Evolutionary conservation across 30 jellyfish, hydroid and myxozoan species (phyloP).

Genomic region (Aurelia aurita complex sp. Pacific): DNA sequence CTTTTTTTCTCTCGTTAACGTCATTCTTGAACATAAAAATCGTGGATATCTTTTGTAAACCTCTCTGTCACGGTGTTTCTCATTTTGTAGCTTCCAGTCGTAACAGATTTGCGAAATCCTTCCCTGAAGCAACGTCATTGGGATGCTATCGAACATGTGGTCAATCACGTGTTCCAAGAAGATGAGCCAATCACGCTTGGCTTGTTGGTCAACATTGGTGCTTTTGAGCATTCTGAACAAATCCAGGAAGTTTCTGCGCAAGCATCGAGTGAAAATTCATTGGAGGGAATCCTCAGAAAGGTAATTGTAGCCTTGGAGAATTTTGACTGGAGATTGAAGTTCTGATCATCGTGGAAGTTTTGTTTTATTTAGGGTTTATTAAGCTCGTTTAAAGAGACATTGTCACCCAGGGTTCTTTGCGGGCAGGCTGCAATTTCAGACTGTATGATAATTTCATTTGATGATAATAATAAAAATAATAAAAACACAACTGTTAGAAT

Average conservation of each 20-base stretch:
- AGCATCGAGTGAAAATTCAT: constrained; percentile 98
- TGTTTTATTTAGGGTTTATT: too few relatives aligned
- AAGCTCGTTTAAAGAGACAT: too few relatives aligned
- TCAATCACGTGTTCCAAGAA: constrained; percentile 73
- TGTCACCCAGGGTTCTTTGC: too few relatives aligned
- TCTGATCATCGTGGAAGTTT: too few relatives aligned
- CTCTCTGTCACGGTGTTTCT: background rate
- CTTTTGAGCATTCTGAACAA: constrained; percentile 90
- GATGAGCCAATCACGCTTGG: constrained; percentile 85
- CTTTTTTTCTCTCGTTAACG: too few relatives aligned
- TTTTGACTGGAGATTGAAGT: background rate
- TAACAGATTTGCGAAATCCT: constrained; percentile 91
- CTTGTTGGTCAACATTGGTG: constrained; percentile 85
- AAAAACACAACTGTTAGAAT: too few relatives aligned
- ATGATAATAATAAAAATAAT: too few relatives aligned
- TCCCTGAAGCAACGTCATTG: constrained; percentile 97
- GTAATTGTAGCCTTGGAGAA: constrained; percentile 2
- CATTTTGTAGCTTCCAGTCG: constrained; percentile 83
- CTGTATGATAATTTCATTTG: too few relatives aligned
- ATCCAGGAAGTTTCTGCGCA: constrained; percentile 95
- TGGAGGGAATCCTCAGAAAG: constrained; percentile 95
- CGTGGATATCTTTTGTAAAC: too few relatives aligned
- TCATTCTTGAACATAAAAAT: too few relatives aligned
- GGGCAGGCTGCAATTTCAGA: too few relatives aligned
- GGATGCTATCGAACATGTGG: constrained; percentile 90